Base-by-base conservation (phyloP, 2,797 vertebrate species). In the Cottoperca gobio region DNA sequence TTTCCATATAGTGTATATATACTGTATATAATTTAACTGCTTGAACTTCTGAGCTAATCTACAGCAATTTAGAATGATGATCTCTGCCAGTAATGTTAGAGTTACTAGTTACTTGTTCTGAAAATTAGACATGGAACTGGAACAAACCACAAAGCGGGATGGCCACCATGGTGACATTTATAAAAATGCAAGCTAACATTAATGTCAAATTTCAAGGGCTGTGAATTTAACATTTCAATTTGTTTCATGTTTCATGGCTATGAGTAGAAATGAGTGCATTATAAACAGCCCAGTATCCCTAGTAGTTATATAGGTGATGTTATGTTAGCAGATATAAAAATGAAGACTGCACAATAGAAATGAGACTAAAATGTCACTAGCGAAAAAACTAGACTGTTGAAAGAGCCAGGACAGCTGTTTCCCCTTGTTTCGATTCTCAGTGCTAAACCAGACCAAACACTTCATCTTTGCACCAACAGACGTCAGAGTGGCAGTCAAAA, bases 31-130 rank as follows among this genome's bases (percentile, higher is more conserved):
- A 48, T 21, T 48, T 13, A 48, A 11, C 21, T 0, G 12, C 21
- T 24, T 49, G 46, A 21, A 46, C 21, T n/a, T 46, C n/a, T 46
- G 19, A 46, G 43, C 43, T n/a, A 3, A 46, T 46, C n/a, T 46
- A 2, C 45, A n/a, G 0, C 8, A 46, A 46, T n/a, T n/a, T n/a
- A n/a, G n/a, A 31, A 31, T n/a, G 19, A 2, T 46, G n/a, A 0
- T 53, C 54, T 16, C 50, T 31, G 50, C 26, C 16, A 0, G 8
- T 19, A 31, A 14, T 14, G 13, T 50, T 53, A 28, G 49, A 14
- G 24, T 52, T 52, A 28, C 0, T 28, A 49, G 24, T 52, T 52
- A 49, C 46, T 23, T 45, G 43, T 45, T 45, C 21, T 16, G 6
- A 55, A 19, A 21, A 35, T 24, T 26, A 26, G 23, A 26, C 7